Conservation (phyloP, 2,797 vertebrate genomes). For the Acropternis orthonyx region DNA sequence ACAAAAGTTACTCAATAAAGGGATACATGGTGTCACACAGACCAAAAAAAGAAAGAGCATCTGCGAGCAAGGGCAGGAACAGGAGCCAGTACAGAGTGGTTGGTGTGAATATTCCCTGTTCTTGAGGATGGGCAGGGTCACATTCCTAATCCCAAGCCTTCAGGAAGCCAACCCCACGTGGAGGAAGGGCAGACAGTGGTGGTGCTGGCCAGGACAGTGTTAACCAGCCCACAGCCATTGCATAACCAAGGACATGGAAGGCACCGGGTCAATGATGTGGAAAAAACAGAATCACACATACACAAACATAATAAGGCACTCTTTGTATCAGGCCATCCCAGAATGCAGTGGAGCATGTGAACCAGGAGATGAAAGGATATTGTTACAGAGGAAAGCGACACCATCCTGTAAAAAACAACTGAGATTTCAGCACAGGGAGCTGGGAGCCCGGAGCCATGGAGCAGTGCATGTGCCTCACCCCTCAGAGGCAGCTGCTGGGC, state of each 20-base stretch:
- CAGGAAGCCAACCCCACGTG: background rate
- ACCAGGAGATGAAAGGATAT: constrained; percentile 75
- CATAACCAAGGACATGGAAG: constrained; percentile 73
- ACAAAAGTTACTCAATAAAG: background rate
- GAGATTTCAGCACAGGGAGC: background rate
- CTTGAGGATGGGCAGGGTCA: background rate
- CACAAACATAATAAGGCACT: constrained; percentile 71
- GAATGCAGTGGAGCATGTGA: constrained; percentile 62
- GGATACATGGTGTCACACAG: background rate
- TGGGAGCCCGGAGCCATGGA: background rate
- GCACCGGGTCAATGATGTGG: constrained; percentile 58
- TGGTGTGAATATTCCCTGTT: background rate
- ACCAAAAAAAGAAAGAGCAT: background rate
- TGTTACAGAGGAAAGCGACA: constrained; percentile 69
- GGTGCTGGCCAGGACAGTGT: constrained; percentile 41
- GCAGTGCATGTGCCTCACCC: background rate
- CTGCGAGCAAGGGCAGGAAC: background rate
- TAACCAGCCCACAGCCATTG: constrained; percentile 39
- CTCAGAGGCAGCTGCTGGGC: background rate
- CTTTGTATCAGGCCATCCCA: constrained; percentile 70
- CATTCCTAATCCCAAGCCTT: background rate
- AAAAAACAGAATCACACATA: constrained; percentile 72
- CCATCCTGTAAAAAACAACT: constrained; percentile 61
- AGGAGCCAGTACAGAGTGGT: background rate
- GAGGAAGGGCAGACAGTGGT: background rate